Percentiles rank a stretch among this genome's conserved stretches.
phyloP scores from a whole-genome alignment of 2,888 invertebrate genomes.

The Sinohyriopsis cumingii region DNA sequence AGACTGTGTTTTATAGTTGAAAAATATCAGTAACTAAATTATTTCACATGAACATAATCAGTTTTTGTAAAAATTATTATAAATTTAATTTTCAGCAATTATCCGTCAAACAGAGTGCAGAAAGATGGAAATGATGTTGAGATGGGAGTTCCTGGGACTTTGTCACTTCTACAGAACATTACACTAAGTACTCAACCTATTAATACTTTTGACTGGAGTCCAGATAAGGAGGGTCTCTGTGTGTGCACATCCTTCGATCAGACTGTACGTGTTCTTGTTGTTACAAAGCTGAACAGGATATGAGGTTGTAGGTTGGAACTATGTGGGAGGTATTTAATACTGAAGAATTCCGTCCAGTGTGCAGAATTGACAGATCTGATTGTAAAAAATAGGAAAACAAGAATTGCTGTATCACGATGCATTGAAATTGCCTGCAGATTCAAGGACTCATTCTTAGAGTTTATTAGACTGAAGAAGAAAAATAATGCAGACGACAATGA shows the following conservation, averaged over 20 bases:
- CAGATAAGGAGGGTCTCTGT: conserved; percentile 89
- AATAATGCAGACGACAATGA: too few relatives aligned
- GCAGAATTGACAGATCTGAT: too few relatives aligned
- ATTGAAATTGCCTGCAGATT: too few relatives aligned
- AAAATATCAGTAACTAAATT: too few relatives aligned
- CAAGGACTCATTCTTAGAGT: too few relatives aligned
- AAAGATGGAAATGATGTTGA: conserved; percentile 82
- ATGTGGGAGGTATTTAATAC: background rate
- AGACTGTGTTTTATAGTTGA: too few relatives aligned
- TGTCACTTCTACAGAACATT: conserved; percentile 85
- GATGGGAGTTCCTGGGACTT: conserved; percentile 83
- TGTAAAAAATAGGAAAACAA: too few relatives aligned
- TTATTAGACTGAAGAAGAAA: too few relatives aligned
- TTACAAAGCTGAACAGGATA: conserved; percentile 82
- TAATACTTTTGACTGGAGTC: conserved; percentile 91
- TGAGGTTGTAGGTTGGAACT: conserved; percentile 17
- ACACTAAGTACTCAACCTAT: conserved; percentile 90
- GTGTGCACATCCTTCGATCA: conserved; percentile 95
- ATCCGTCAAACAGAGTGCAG: conserved; percentile 84
- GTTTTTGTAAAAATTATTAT: too few relatives aligned
- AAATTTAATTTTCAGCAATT: conserved; percentile 76
- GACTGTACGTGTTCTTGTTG: conserved; percentile 86
- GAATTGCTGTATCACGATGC: too few relatives aligned
- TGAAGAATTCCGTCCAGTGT: background rate
- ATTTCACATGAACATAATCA: too few relatives aligned